Evolutionary conservation across 2,888 invertebrate species (phyloP).

Genomic region (Ophioninae sp.): DNA sequence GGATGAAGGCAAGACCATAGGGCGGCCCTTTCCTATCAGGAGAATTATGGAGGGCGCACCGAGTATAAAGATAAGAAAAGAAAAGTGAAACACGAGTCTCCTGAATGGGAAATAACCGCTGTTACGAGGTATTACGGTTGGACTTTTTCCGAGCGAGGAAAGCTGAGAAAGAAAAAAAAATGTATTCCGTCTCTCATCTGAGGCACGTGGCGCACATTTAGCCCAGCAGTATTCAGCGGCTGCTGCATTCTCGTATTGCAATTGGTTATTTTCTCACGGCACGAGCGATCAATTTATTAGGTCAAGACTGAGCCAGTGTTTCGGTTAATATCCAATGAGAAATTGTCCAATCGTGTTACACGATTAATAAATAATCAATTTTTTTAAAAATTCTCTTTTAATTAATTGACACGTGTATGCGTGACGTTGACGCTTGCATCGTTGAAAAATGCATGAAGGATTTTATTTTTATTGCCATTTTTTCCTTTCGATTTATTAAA

Average conservation of each 20-base stretch:
- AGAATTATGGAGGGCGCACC: not conserved
- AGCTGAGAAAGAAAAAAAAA: slow-evolving; percentile 10
- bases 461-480: no score
- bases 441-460: no score
- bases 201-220: slow-evolving; percentile 41
- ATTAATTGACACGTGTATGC: not conserved
- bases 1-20: not conserved
- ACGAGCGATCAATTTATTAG: slow-evolving; percentile 48
- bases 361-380: slow-evolving; percentile 4
- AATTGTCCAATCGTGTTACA: slow-evolving; percentile 33
- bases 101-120: not conserved
- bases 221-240: slow-evolving; percentile 9
- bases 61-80: not conserved
- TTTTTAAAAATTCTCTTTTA: not conserved
- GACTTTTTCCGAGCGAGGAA: slow-evolving; percentile 13
- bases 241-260: slow-evolving; percentile 16
- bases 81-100: not conserved
- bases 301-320: slow-evolving; percentile 22
- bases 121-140: slow-evolving; percentile 21
- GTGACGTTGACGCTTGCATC: no score
- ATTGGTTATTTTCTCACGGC: slow-evolving; percentile 18
- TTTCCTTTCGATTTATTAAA: no score
- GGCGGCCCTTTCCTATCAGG: not conserved
- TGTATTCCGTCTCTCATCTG: slow-evolving; percentile 35
- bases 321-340: slow-evolving; percentile 38